phyloP scores from a whole-genome alignment of 2,888 invertebrate genomes.

The Charanyca ferruginea region DNA sequence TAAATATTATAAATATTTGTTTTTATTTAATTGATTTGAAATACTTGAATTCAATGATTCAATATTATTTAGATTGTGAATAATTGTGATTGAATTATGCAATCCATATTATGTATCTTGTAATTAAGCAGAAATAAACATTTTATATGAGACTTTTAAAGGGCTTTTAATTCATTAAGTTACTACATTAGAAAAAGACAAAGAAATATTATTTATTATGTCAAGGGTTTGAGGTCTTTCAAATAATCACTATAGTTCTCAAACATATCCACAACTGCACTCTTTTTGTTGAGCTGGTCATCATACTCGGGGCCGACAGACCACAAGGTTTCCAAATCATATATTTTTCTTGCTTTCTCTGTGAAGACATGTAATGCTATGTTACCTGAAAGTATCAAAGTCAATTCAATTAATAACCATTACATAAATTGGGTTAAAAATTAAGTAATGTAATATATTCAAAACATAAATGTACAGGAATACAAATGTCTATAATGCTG shows the following conservation, averaged over 20 bases:
- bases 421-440: too few relatives aligned
- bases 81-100: constrained; percentile 84
- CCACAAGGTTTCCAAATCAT: constrained; percentile 98
- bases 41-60: constrained; percentile 76
- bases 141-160: constrained; percentile 90
- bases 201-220: constrained; percentile 62
- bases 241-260: constrained; percentile 93
- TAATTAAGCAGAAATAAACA: constrained; percentile 90
- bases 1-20: constrained; percentile 62
- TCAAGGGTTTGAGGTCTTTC: constrained; percentile 92
- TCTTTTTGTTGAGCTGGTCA: constrained; percentile 92
- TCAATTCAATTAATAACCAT: not conserved
- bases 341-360: constrained; percentile 92
- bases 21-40: constrained; percentile 73
- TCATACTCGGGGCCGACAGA: constrained; percentile 96
- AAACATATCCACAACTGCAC: constrained; percentile 92
- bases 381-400: constrained; percentile 93
- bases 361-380: constrained; percentile 97
- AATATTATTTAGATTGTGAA: constrained; percentile 78
- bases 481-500: too few relatives aligned
- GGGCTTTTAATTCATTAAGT: constrained; percentile 71
- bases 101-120: constrained; percentile 87
- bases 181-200: not conserved
- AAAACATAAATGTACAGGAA: too few relatives aligned
- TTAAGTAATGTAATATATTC: too few relatives aligned